A percentile compares a stretch with the other conserved stretches of the same genome.
These are phyloP conservation scores for Cygnus olor DNA, from an alignment of 2,797 vertebrate species.

Conservation along the genomic window DNA sequence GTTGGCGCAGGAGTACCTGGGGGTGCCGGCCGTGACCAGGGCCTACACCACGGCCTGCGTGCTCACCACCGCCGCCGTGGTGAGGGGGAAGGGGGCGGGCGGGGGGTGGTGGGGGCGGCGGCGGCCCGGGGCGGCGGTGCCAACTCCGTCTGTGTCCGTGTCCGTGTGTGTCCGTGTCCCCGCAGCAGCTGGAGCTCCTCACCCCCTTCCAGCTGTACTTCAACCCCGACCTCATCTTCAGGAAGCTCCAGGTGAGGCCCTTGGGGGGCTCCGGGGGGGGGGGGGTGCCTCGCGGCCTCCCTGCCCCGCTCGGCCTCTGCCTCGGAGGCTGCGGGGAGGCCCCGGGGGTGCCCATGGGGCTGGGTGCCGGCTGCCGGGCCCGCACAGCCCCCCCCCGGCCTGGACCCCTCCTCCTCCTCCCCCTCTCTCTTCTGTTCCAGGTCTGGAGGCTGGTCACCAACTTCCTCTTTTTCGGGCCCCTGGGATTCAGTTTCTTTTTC, in stretches of 20 bases:
- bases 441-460: constrained; percentile 84
- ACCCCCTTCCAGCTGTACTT: constrained; percentile 84
- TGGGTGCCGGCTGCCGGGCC: too few relatives aligned
- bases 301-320: too few relatives aligned
- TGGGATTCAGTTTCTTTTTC: constrained; percentile 85
- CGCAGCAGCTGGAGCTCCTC: constrained; percentile 80
- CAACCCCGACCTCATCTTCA: constrained; percentile 83
- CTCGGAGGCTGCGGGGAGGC: too few relatives aligned
- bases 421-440: constrained; percentile 63
- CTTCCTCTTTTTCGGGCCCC: constrained; percentile 84
- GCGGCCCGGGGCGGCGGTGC: background rate
- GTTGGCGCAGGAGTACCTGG: constrained; percentile 91
- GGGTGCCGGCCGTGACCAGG: constrained; percentile 91
- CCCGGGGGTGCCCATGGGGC: background rate
- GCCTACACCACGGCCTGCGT: constrained; percentile 94
- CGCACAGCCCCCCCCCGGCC: too few relatives aligned
- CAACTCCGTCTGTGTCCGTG: too few relatives aligned
- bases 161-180: background rate
- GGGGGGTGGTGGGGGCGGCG: background rate
- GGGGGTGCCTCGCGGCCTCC: too few relatives aligned
- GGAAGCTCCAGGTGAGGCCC: constrained; percentile 79
- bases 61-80: constrained; percentile 93
- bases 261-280: too few relatives aligned
- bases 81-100: constrained; percentile 72
- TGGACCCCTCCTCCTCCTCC: background rate